Conservation (phyloP, 2,113 vertebrate genomes). For the Colaptes auratus region DNA sequence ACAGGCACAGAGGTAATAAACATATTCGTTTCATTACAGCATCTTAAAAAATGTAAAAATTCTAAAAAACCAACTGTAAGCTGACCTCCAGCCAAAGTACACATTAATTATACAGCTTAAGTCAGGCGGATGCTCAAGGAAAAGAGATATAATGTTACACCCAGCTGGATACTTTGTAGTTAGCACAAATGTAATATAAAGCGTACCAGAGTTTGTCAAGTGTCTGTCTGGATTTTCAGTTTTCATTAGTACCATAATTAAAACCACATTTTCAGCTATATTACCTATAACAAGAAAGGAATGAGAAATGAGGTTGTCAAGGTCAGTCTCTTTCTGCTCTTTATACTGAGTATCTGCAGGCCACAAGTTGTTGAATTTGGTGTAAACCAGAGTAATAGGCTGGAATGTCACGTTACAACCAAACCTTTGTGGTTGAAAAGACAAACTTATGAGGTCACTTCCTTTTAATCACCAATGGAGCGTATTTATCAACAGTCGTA, state of each 20-base stretch:
- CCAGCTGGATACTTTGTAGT: conserved; percentile 88
- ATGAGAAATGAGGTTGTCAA: conserved; percentile 85
- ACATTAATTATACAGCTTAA: conserved; percentile 87
- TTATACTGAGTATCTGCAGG: conserved; percentile 81
- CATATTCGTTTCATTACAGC: conserved; percentile 74
- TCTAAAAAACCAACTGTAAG: conserved; percentile 77
- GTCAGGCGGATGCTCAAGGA: conserved; percentile 80
- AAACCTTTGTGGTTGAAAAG: conserved; percentile 73
- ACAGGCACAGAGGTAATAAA: conserved; percentile 76
- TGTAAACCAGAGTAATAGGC: conserved; percentile 74
- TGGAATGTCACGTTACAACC: conserved; percentile 68
- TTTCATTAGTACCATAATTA: conserved; percentile 88
- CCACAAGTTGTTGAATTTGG: conserved; percentile 77
- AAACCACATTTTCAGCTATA: conserved; percentile 85
- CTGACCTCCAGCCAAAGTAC: conserved; percentile 85
- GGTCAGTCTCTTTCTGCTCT: conserved; percentile 79
- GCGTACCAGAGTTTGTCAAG: conserved; percentile 85
- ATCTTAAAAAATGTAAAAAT: conserved; percentile 80
- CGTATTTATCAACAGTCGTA: neutral
- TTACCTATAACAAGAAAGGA: conserved; percentile 87
- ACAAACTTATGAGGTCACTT: conserved; percentile 77
- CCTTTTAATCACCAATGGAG: conserved; percentile 55
- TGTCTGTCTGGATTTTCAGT: conserved; percentile 88
- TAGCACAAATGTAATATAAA: conserved; percentile 87
- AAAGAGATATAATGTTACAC: conserved; percentile 82